These are phyloP conservation scores for Aegypius monachus DNA, from an alignment of 2,113 vertebrate species.

Conservation along the genomic window DNA sequence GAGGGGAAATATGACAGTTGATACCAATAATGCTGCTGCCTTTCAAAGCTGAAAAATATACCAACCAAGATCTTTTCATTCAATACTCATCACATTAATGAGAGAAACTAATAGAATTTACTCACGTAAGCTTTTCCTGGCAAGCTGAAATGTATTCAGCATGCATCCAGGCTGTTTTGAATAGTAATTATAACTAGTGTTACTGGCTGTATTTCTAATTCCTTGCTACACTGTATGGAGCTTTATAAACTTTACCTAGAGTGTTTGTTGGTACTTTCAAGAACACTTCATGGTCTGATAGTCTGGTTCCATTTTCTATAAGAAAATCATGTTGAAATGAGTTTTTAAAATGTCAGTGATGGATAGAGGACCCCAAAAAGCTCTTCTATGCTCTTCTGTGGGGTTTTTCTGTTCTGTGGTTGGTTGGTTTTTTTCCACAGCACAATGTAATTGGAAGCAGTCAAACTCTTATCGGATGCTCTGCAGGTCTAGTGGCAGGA, in stretches of 20 bases:
- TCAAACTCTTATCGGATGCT: neutral
- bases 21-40: neutral
- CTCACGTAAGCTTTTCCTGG: neutral
- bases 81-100: neutral
- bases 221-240: neutral
- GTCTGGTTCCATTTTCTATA: neutral
- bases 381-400: neutral
- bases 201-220: neutral
- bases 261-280: neutral
- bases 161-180: neutral
- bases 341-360: neutral
- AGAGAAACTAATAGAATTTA: neutral
- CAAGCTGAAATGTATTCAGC: neutral
- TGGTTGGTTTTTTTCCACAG: too few relatives aligned
- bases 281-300: neutral
- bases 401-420: neutral
- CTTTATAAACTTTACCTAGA: neutral
- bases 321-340: neutral
- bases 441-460: neutral
- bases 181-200: neutral
- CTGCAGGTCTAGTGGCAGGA: neutral
- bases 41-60: neutral
- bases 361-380: neutral
- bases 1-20: neutral
- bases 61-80: neutral